phyloP scores from a whole-genome alignment of 2,113 vertebrate genomes.

The Chloropsis hardwickii region DNA sequence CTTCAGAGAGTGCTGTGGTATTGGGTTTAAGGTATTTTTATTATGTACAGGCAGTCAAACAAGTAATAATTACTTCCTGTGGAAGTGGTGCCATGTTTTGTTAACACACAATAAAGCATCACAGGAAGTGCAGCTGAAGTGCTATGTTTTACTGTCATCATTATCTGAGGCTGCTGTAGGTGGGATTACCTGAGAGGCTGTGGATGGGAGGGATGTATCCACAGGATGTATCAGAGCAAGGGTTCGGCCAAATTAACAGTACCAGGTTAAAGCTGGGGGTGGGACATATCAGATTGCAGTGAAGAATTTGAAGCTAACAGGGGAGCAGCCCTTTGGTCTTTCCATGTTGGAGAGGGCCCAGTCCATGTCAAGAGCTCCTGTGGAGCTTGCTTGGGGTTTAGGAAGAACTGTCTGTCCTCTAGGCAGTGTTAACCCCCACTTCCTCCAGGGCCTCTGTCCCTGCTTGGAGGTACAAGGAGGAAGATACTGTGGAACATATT shows the following conservation, averaged over 20 bases:
- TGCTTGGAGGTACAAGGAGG: background rate
- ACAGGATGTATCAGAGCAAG: background rate
- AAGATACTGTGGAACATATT: slow-evolving; percentile 37
- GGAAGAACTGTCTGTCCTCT: background rate
- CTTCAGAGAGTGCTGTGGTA: background rate
- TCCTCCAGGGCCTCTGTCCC: background rate
- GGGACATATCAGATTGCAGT: background rate
- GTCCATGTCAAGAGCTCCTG: background rate
- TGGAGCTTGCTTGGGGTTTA: background rate
- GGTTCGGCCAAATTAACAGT: background rate
- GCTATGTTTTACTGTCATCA: background rate
- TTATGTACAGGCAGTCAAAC: slow-evolving; percentile 27
- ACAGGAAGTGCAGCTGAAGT: background rate
- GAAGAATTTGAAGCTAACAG: background rate
- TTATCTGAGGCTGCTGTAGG: background rate
- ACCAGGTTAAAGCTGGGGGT: background rate
- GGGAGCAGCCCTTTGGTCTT: background rate
- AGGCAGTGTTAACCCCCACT: background rate
- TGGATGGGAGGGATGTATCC: background rate
- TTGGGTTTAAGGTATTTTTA: slow-evolving; percentile 53
- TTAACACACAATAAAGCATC: slow-evolving; percentile 24
- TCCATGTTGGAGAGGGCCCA: accelerated
- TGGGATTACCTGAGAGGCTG: background rate
- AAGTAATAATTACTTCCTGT: slow-evolving; percentile 29
- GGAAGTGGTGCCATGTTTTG: background rate